Evolutionary conservation across 2,888 invertebrate genomes (phyloP), one percentile per base, ranked within the genome.

Genomic region (Ophion obscuratus): DNA sequence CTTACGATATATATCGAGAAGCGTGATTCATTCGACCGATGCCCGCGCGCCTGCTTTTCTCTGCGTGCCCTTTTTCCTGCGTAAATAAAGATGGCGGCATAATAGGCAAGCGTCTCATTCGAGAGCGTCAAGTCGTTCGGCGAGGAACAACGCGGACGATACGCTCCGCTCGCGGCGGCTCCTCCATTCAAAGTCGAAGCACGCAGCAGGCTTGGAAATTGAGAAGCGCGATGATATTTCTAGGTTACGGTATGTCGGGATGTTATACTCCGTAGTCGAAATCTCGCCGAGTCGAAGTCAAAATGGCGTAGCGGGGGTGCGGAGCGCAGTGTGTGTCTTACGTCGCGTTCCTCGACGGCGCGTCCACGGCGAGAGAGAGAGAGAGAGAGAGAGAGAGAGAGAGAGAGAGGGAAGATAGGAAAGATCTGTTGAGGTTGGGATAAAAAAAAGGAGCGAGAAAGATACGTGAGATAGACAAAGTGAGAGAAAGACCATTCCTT

Each of bases 1-100:
- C 71, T 73, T 75, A 59, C 44, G 77, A 77, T n/a, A 24, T 83
- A 84, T 71, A 82, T 82, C 85, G 81, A 87, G 81, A 78, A 80
- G 17, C 0, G 83, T 88, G 87, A 88, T 85, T 88, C 88, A 88
- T 80, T 77, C 68, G 75, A 71, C 74, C 67, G 70, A 57, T 47
- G 40, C 71, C 14, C 44, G 27, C 71, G 31, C 31, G 31, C 31
- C 31, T 31, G 31, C 4, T 53, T 20, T 53, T 59, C 67, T 61
- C 17, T 14, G 57, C 62, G 57, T 14, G 53, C 14, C 24, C 24
- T 53, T 53, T 53, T 53, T 53, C 53, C 14, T 53, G 53, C 53
- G 53, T 14, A 5, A 53, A 53, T 53, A 53, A 53, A 14, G 53
- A 14, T 53, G 53, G 53, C 53, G 53, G 53, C 53, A 4, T 53